A percentile compares a stretch with the other conserved stretches of the same genome.
Conservation (phyloP, 2,113 vertebrate genomes). For the Sporophila hypoxantha region DNA sequence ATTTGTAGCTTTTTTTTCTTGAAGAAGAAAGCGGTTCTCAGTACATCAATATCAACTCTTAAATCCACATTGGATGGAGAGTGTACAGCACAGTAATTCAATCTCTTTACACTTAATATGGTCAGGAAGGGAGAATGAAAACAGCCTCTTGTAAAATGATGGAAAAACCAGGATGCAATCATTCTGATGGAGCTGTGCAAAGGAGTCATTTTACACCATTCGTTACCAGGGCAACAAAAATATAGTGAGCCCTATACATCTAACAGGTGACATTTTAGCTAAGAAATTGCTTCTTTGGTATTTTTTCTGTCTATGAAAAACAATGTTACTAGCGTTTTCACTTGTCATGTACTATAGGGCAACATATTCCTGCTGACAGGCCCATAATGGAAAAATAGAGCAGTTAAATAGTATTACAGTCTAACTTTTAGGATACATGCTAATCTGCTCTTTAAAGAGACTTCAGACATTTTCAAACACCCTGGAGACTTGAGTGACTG, state of each 20-base stretch:
- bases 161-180: slow-evolving; percentile 85
- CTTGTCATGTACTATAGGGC: slow-evolving; percentile 81
- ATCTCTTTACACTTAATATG: slow-evolving; percentile 83
- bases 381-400: slow-evolving; percentile 80
- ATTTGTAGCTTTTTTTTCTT: slow-evolving; percentile 79
- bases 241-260: slow-evolving; percentile 79
- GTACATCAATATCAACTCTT: slow-evolving; percentile 85
- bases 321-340: slow-evolving; percentile 80
- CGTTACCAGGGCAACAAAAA: slow-evolving; percentile 84
- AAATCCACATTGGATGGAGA: slow-evolving; percentile 81
- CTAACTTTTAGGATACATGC: slow-evolving; percentile 79
- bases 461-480: slow-evolving; percentile 73
- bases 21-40: slow-evolving; percentile 75
- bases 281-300: slow-evolving; percentile 83
- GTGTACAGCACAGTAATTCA: slow-evolving; percentile 81
- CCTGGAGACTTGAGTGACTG: slow-evolving; percentile 59
- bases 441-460: slow-evolving; percentile 78
- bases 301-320: slow-evolving; percentile 82
- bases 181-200: slow-evolving; percentile 81
- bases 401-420: slow-evolving; percentile 76
- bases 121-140: slow-evolving; percentile 83
- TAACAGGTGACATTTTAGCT: slow-evolving; percentile 86
- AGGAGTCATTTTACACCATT: slow-evolving; percentile 85
- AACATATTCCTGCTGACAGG: slow-evolving; percentile 78
- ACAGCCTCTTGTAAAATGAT: slow-evolving; percentile 86